These are phyloP conservation scores for Carassius carassius DNA, from an alignment of 2,113 vertebrate species.

Conservation along the genomic window DNA sequence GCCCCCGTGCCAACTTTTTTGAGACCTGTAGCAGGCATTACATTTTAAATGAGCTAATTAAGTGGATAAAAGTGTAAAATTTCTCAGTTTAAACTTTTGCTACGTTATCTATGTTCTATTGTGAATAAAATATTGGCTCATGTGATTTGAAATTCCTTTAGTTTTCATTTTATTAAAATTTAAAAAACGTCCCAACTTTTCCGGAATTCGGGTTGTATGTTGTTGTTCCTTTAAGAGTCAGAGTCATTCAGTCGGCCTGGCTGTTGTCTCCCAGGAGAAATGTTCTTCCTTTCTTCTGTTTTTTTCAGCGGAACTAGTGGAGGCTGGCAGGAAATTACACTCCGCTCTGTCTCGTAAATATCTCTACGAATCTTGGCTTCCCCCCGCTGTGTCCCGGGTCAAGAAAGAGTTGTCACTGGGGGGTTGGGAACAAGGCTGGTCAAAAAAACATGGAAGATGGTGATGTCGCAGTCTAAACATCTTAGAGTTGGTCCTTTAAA, in stretches of 20 bases:
- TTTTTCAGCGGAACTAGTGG: constrained; percentile 82
- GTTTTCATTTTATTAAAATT: too few species aligned
- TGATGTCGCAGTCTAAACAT: constrained; percentile 38
- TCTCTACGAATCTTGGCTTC: constrained; percentile 76
- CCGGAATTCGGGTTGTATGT: too few species aligned
- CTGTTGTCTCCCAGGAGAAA: constrained; percentile 75
- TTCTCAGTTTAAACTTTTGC: too few species aligned
- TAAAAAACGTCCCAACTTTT: too few species aligned
- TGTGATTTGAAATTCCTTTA: too few species aligned
- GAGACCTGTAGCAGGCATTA: too few species aligned
- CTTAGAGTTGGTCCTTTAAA: constrained; percentile 4
- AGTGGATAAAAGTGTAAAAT: too few species aligned
- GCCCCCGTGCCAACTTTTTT: too few species aligned
- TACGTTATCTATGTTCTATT: too few species aligned
- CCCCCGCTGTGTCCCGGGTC: constrained; percentile 57
- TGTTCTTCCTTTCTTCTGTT: constrained; percentile 80
- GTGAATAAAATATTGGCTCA: too few species aligned
- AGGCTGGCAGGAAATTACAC: constrained; percentile 83
- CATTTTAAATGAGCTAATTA: too few species aligned
- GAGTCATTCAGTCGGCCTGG: constrained; percentile 52
- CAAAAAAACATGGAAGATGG: constrained; percentile 34
- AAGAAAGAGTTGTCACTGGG: constrained; percentile 54
- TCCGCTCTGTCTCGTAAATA: constrained; percentile 81
- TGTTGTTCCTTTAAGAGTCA: constrained; percentile 57
- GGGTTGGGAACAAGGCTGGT: constrained; percentile 45